A percentile compares a stretch with the other conserved stretches of the same genome.
Conservation (phyloP, 2,888 invertebrate species). For the Agapetus fuscipes region DNA sequence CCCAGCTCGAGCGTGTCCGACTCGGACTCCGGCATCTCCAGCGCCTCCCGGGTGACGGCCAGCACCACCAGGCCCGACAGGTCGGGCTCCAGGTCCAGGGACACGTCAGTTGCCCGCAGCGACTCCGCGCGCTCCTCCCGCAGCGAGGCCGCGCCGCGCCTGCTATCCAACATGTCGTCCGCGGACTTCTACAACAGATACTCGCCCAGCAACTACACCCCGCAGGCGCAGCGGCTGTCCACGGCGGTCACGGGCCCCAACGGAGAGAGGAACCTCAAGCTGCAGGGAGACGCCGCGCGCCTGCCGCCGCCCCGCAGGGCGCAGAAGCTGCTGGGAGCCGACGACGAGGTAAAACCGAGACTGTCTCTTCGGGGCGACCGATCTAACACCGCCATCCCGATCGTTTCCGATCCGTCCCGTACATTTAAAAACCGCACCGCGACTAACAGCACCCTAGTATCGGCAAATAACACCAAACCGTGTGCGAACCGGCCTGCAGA, state of each 20-base stretch:
- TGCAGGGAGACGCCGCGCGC: conserved; percentile 15
- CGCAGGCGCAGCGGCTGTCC: conserved; percentile 41
- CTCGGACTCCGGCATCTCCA: conserved; percentile 32
- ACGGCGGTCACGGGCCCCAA: conserved; percentile 23
- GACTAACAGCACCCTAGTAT: background rate
- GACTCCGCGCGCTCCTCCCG: conserved; percentile 42
- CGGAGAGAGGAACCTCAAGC: conserved; percentile 13
- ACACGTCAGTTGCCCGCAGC: conserved; percentile 44
- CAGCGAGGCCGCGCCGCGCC: conserved; percentile 35
- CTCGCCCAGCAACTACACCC: conserved; percentile 65
- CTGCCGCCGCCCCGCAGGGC: conserved; percentile 13
- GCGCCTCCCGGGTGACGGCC: conserved; percentile 25
- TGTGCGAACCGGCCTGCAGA: background rate
- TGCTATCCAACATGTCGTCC: conserved; percentile 47
- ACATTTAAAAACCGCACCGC: conserved; percentile 4
- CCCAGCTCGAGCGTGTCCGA: conserved; percentile 42
- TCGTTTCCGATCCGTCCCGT: conserved; percentile 7
- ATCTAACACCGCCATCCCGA: conserved; percentile 9
- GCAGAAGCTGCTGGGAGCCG: conserved; percentile 9
- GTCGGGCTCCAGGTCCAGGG: conserved; percentile 42
- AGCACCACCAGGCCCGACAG: conserved; percentile 28
- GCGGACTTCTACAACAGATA: conserved; percentile 67
- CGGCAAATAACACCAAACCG: background rate
- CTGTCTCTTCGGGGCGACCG: background rate
- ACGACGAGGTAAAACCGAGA: conserved; percentile 20